phyloP scores from a whole-genome alignment of 2,797 vertebrate genomes.

The Mallotus villosus region DNA sequence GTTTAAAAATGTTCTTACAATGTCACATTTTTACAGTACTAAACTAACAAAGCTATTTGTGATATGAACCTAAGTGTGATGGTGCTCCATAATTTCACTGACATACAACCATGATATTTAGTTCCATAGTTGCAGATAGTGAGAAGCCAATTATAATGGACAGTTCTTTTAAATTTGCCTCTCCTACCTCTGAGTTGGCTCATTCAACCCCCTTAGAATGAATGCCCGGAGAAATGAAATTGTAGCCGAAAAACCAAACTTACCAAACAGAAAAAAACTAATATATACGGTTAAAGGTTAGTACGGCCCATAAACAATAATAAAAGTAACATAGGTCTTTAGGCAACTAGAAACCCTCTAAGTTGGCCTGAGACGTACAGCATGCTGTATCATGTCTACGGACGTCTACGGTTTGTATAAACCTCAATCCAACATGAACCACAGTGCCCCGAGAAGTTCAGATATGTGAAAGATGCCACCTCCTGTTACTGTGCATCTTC shows the following conservation, averaged over 20 bases:
- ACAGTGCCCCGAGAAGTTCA: not conserved
- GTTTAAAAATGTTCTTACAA: not conserved
- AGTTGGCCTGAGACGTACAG: not conserved
- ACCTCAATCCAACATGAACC: not conserved
- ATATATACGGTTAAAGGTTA: slow-evolving; percentile 59
- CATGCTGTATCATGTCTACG: not conserved
- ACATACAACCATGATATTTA: slow-evolving; percentile 13
- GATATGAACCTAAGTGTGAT: not conserved
- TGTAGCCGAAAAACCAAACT: slow-evolving; percentile 61
- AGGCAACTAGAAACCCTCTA: not conserved
- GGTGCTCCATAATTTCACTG: slow-evolving; percentile 20
- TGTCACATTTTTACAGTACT: not conserved
- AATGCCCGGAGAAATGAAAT: slow-evolving; percentile 71
- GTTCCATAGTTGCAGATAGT: not conserved
- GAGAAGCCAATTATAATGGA: not conserved
- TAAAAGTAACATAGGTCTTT: slow-evolving; percentile 55
- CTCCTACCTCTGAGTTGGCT: slow-evolving; percentile 67
- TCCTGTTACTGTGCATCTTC: not conserved
- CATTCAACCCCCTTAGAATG: slow-evolving; percentile 68
- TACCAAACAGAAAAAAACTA: slow-evolving; percentile 57
- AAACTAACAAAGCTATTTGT: not conserved
- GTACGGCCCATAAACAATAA: slow-evolving; percentile 66
- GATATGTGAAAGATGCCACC: not conserved
- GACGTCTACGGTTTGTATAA: not conserved
- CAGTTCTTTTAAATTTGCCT: slow-evolving; percentile 11